Conservation (phyloP, 2,113 vertebrate genomes). For the Macquaria australasica region DNA sequence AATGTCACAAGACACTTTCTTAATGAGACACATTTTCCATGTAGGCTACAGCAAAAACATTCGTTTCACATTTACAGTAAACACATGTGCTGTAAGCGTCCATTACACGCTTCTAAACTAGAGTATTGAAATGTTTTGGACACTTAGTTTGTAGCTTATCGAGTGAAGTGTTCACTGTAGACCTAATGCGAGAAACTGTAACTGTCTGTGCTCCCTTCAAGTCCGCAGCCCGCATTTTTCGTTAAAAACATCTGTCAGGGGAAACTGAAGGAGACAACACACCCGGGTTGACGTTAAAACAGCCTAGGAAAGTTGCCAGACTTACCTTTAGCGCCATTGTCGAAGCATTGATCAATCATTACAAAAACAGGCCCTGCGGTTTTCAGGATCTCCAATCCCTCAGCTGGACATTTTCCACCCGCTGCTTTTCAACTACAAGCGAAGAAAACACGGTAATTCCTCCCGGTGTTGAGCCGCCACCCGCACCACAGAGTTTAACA, state of each 20-base stretch:
- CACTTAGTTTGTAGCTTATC: not conserved
- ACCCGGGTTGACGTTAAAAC: not conserved
- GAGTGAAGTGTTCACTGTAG: constrained; percentile 13
- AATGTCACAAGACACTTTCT: constrained; percentile 88
- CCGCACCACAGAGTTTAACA: constrained; percentile 43
- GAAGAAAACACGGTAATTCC: constrained; percentile 58
- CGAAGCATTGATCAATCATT: constrained; percentile 78
- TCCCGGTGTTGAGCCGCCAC: constrained; percentile 5
- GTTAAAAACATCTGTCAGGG: not conserved
- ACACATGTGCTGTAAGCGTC: too few species aligned
- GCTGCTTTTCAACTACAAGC: constrained; percentile 49
- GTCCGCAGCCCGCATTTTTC: not conserved
- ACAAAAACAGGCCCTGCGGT: constrained; percentile 73
- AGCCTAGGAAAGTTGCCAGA: not conserved
- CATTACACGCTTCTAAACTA: too few species aligned
- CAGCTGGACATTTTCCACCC: constrained; percentile 81
- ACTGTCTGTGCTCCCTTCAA: constrained; percentile 1
- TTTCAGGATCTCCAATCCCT: constrained; percentile 71
- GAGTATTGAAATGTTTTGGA: not conserved
- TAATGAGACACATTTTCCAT: constrained; percentile 81
- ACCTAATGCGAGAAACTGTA: constrained; percentile 38
- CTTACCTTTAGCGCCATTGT: constrained; percentile 86
- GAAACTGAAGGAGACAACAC: not conserved
- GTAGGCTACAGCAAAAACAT: constrained; percentile 27
- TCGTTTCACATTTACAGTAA: not conserved